These are phyloP conservation scores for Acrossocheilus fasciatus DNA, from an alignment of 2,797 vertebrate genomes.

Conservation along the genomic window DNA sequence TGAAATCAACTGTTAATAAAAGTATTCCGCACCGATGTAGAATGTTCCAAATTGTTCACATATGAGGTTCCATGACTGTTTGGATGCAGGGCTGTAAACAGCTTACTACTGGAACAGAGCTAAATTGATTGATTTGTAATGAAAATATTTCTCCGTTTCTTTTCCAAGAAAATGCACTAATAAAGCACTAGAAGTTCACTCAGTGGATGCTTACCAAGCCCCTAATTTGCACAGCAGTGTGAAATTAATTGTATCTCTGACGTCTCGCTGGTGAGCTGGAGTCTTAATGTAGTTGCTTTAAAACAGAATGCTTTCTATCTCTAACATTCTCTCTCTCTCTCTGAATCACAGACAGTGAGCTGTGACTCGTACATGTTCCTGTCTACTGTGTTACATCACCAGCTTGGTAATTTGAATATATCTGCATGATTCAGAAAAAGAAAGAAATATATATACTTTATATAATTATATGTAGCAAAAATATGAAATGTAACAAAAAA, in stretches of 20 bases:
- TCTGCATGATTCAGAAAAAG: neutral
- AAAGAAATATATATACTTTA: neutral
- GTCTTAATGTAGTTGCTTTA: constrained; percentile 58
- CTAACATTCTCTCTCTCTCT: neutral
- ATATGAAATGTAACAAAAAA: neutral
- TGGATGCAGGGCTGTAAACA: too few relatives aligned
- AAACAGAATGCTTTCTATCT: constrained; percentile 50
- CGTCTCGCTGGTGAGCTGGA: constrained; percentile 51
- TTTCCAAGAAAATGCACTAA: constrained; percentile 30
- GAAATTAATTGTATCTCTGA: constrained; percentile 64
- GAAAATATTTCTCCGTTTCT: constrained; percentile 7
- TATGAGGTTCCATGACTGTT: neutral
- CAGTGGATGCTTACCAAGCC: constrained; percentile 42
- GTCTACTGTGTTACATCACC: constrained; percentile 27
- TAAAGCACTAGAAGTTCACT: constrained; percentile 29
- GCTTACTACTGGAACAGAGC: neutral
- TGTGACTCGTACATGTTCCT: constrained; percentile 34
- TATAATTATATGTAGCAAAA: neutral
- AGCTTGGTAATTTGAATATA: constrained; percentile 22
- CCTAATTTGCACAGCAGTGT: constrained; percentile 59
- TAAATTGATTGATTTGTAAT: constrained; percentile 25
- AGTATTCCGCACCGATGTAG: neutral
- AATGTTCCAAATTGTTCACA: neutral
- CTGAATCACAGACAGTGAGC: constrained; percentile 42
- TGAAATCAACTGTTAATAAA: neutral